phyloP scores from a whole-genome alignment of 2,797 vertebrate species.

The Sus cebifrons region DNA sequence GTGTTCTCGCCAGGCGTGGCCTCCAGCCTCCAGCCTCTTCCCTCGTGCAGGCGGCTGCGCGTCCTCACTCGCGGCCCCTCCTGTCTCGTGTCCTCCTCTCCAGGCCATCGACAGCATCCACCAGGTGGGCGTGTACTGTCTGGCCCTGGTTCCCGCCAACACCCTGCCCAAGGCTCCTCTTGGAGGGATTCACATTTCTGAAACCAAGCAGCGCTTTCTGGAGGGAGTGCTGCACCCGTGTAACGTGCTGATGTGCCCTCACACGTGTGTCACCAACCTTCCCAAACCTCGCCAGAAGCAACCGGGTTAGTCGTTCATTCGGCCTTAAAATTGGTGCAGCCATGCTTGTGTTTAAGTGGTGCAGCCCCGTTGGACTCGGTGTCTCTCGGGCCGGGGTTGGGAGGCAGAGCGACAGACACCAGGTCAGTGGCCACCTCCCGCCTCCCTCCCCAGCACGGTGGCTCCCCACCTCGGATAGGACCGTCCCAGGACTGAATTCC shows the following conservation, averaged over 20 bases:
- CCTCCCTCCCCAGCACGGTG: neutral
- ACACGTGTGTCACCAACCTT: conserved; percentile 98
- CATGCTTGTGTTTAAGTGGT: too few species aligned
- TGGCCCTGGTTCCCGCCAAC: conserved; percentile 98
- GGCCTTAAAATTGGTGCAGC: neutral
- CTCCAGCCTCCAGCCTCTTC: neutral
- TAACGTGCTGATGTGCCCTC: conserved; percentile 98
- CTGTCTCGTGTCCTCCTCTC: neutral
- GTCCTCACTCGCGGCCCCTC: rapidly evolving
- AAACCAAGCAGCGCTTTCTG: conserved; percentile 97
- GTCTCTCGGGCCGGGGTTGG: neutral
- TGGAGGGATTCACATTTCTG: conserved; percentile 97
- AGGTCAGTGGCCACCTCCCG: neutral
- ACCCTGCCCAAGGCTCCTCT: conserved; percentile 97
- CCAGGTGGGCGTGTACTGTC: conserved; percentile 97
- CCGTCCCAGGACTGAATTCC: neutral
- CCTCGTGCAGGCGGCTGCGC: too few species aligned
- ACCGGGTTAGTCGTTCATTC: conserved; percentile 91
- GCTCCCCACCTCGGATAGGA: neutral
- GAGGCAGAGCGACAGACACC: neutral
- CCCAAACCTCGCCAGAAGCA: conserved; percentile 98
- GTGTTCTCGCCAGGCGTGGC: neutral
- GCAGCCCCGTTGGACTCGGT: rapidly evolving
- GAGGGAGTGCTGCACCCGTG: conserved; percentile 97
- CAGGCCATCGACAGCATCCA: conserved; percentile 99